Percentiles rank a stretch among this genome's conserved stretches.
phyloP scores from a whole-genome alignment of 2,113 vertebrate species.

The Charina bottae region DNA sequence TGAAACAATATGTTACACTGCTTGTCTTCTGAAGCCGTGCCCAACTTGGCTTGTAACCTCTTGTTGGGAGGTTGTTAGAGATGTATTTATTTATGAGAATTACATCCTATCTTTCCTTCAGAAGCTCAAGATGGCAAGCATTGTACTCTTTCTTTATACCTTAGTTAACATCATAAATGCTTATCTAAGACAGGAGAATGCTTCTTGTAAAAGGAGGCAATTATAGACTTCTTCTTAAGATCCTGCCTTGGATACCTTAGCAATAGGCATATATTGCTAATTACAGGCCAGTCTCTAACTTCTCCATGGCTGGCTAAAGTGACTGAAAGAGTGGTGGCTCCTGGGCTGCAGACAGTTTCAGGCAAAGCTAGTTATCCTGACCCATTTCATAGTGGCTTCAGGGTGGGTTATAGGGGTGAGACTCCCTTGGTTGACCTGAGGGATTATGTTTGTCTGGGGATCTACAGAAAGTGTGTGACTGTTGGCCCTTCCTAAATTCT shows the following conservation, averaged over 20 bases:
- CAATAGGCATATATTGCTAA: not conserved
- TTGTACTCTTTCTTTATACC: not conserved
- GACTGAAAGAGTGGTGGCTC: not conserved
- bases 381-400: not conserved
- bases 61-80: not conserved
- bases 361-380: not conserved
- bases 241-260: not conserved
- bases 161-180: not conserved
- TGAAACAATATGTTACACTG: not conserved
- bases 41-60: not conserved
- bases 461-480: not conserved
- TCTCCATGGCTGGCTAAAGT: not conserved
- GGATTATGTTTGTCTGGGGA: not conserved
- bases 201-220: too few relatives aligned
- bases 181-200: too few relatives aligned
- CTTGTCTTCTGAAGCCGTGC: not conserved
- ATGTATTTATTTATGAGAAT: not conserved
- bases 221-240: not conserved
- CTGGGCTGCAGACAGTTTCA: not conserved
- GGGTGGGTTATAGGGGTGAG: not conserved
- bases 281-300: not conserved
- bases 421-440: not conserved
- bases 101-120: not conserved
- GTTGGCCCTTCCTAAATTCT: not conserved
- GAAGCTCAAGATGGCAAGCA: not conserved